Evolutionary conservation across 2,797 vertebrate species (phyloP), one percentile per base, ranked within the genome.

Genomic region (Pipistrellus nathusii): DNA sequence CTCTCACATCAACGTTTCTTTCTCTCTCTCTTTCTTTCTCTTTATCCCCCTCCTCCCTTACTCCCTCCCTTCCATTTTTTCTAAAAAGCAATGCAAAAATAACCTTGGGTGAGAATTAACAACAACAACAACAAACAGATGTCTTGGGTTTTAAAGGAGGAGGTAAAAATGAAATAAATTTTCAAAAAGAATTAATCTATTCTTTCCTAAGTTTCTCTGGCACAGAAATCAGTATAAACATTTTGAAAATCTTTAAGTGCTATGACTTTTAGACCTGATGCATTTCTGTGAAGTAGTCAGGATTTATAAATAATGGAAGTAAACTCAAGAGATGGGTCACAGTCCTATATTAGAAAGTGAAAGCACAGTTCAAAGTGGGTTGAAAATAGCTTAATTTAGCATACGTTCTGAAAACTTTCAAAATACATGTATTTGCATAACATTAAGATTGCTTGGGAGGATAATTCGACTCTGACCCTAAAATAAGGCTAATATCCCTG

Each of bases 251-350:
- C 23, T 77, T 55, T 94, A 78, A 44, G 27, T 59, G 46, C 35
- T 76, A 78, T 53, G 15, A 84, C 44, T 66, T 96, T 90, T 32
- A 92, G 53, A 90, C 3, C 32, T 81, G 55, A 84, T 25, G 3
- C 44, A 81, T 77, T 93, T 85, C 66, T 76, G 30, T n/a, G 64
- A 35, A 44, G 38, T 92, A 78, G 32, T 90, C 20, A 80, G 46
- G 53, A 77, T 72, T 92, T 88, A 92, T 66, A 87, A 86, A 91
- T 32, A 91, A 88, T n/a, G 23, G 38, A 93, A 96, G n/a, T 85
- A 80, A 87, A 92, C 92, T 44, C 25, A 88, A 93, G 35, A 80
- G 2, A 66, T 25, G 15, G 62, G 71, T 80, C 46, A 88, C 32
- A 85, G 53, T 72, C 64, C 55, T 85, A 21, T 41, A 77, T 71